Base-by-base conservation (phyloP, 2,888 invertebrate genomes). In the Lagria hirta region DNA sequence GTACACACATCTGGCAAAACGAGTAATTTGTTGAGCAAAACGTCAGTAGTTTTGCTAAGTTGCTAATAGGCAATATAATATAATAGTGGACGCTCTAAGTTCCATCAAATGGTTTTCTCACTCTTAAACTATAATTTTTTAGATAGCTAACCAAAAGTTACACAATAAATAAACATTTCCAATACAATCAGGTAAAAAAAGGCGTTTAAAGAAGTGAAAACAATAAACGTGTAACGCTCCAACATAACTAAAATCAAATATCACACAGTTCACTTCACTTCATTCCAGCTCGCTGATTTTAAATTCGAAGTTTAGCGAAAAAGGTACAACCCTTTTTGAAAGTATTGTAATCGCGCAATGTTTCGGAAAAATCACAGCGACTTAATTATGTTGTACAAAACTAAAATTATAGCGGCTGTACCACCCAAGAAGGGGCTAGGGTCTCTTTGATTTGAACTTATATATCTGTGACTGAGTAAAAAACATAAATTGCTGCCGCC, bases 361-460 rank as follows among this genome's bases (percentile, higher is more conserved):
- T 69, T 59, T 66, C 54, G 69, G 66, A 70, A 70, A 69, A 68
- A 70, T 70, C 70, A 69, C 68, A 63, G 65, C 63, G 60, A 62
- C 60, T 66, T 69, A 68, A 70, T 68, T 69, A 69, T 63, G 64
- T 67, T 66, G 21, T 29, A n/a, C n/a, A n/a, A n/a, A n/a, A n/a
- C n/a, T n/a, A n/a, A n/a, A n/a, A n/a, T n/a, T n/a, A n/a, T n/a
- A n/a, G n/a, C n/a, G n/a, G n/a, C n/a, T n/a, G n/a, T n/a, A n/a
- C 43, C 44, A 44, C 44, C 44, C 44, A 44, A 33, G 33, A 36
- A 30, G 18, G 24, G 41, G 11, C n/a, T n/a, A 3, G 36, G 12
- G 29, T 26, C n/a, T n/a, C n/a, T n/a, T n/a, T n/a, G n/a, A n/a
- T n/a, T n/a, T n/a, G n/a, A n/a, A n/a, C n/a, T n/a, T n/a, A n/a